Evolutionary conservation across 2,113 vertebrate genomes (phyloP), one percentile per base, ranked within the genome.

Genomic region (Melanerpes formicivorus): DNA sequence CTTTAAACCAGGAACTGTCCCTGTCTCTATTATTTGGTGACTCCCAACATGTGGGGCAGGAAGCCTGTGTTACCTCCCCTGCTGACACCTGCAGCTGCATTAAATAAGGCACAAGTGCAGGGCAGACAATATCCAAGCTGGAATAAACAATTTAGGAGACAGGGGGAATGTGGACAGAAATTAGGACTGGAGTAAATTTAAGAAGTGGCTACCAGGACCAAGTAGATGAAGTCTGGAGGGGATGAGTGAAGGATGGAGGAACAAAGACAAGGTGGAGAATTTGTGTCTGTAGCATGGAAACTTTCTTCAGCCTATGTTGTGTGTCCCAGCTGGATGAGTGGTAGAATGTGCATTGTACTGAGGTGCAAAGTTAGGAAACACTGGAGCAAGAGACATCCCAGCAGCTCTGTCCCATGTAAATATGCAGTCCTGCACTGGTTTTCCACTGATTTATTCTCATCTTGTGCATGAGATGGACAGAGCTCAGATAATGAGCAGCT

Each of bases 31-130:
- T 21, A 58, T 29, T 11, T 3, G 3, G 12, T 42, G 23, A 6
- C 11, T 90, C 34, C 46, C 64, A 78, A 1, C 1, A 2, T 18
- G 6, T 58, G 27, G n/a, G 32, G 3, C 12, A 55, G 48, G 29
- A 69, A 70, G 6, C 8, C 52, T 46, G n/a, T 15, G 11, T n/a
- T 69, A 32, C 18, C 29, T 18, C 26, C 46, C 40, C 30, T 23
- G 25, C 37, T 75, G 67, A 21, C 62, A 63, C 13, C 11, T 0
- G 0, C 3, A 19, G 32, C 23, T 48, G 19, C 1, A 0, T 3
- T 23, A 84, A 89, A n/a, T 5, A 56, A 60, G 23, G 46, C 52
- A 42, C 7, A 46, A 71, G 25, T 26, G 8, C 18, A 60, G 4
- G 25, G 5, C 23, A 77, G 82, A 63, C 19, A 70, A 42, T 78